Evolutionary conservation across 2,888 invertebrate genomes (phyloP), one percentile per base, ranked within the genome.

Genomic region (Mamestra brassicae): DNA sequence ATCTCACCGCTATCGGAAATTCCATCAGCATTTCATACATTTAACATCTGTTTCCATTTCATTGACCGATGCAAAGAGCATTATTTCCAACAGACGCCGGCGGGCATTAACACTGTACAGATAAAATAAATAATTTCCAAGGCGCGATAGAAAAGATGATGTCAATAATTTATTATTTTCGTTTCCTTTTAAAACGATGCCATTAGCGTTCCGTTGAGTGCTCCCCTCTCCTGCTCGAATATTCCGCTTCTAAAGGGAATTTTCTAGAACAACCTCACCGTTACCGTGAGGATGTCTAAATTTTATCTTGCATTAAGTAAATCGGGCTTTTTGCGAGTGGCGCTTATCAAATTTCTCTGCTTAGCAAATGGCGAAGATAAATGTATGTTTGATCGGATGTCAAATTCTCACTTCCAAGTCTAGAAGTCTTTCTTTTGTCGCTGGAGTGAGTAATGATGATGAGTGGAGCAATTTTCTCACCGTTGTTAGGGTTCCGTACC

Each of bases 111-210:
- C 81, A 80, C 84, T 76, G 81, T 69, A 85, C 73, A 90, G 90
- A 92, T 91, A 91, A 90, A 92, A 94, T 92, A 92, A 94, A 93
- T 91, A 93, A 92, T 91, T 91, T 92, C 87, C 85, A 88, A 88
- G 89, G 89, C 89, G 89, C 91, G 90, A 92, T 92, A 92, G 89
- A 91, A 92, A 87, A 91, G 90, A 90, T 92, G 91, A 92, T 93
- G 94, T 94, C 94, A 95, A 95, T 95, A 95, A 95, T 93, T 94
- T 94, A 94, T 95, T 94, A 94, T 95, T 94, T 95, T 95, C 93
- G 90, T 93, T 94, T 93, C 93, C 93, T 93, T 93, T 92, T 91
- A 94, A 94, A 94, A 92, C 91, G 92, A 90, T 81, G 92, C 94
- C 94, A 95, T 95, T 95, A 95, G 92, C 91, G 91, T 85, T 88